phyloP scores from a whole-genome alignment of 2,797 vertebrate species.

The Champsocephalus gunnari region DNA sequence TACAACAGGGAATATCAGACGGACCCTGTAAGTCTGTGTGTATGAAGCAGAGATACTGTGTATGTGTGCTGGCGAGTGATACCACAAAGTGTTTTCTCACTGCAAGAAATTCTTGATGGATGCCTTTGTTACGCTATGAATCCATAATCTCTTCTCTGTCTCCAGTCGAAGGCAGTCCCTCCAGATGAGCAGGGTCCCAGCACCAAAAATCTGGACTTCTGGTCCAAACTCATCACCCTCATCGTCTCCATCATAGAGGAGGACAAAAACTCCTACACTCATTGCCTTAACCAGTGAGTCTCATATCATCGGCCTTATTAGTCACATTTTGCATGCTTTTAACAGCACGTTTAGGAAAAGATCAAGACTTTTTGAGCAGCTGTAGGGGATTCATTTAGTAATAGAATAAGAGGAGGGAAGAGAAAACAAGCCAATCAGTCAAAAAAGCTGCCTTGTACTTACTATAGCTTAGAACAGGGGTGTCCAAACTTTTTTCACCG shows the following conservation, averaged over 20 bases:
- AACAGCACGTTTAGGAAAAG: neutral
- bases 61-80: slow-evolving; percentile 3
- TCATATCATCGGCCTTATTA: slow-evolving; percentile 3
- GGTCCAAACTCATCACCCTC: slow-evolving; percentile 98
- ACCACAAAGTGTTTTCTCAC: neutral
- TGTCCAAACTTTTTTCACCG: no score
- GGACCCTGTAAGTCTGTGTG: slow-evolving; percentile 86
- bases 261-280: slow-evolving; percentile 98
- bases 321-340: neutral
- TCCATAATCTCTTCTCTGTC: slow-evolving; percentile 12
- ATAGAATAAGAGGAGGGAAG: neutral
- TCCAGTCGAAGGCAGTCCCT: slow-evolving; percentile 92
- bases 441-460: neutral
- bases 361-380: neutral
- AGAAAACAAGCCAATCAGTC: slow-evolving; percentile 9
- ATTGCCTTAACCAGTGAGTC: slow-evolving; percentile 92
- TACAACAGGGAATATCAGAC: slow-evolving; percentile 95
- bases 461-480: no score
- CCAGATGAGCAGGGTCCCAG: slow-evolving; percentile 97
- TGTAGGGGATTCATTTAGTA: neutral
- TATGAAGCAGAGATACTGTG: neutral
- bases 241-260: slow-evolving; percentile 99
- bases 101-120: neutral
- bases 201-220: slow-evolving; percentile 96
- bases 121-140: slow-evolving; percentile 1